A percentile compares a stretch with the other conserved stretches of the same genome.
Conservation (phyloP, 1,140 invertebrate genomes). For the Atta colombica region DNA sequence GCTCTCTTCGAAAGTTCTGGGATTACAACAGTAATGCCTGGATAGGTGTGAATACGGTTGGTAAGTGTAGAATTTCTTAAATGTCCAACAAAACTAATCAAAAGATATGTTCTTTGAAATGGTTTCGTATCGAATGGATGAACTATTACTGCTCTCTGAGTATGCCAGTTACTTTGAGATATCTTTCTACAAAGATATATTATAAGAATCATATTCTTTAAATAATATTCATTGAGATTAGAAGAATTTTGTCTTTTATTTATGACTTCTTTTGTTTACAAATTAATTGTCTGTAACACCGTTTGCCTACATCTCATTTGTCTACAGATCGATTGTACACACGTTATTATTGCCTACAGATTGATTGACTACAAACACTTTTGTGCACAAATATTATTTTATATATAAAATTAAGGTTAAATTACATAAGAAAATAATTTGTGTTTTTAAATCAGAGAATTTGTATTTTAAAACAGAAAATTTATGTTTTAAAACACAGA, state of each 20-base stretch:
- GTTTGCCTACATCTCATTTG: too few species aligned
- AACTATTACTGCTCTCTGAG: not conserved
- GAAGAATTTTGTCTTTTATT: not conserved
- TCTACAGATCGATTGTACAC: too few species aligned
- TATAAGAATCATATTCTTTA: not conserved
- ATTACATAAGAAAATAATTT: too few species aligned
- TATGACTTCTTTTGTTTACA: too few species aligned
- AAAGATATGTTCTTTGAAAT: not conserved
- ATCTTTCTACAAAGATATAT: not conserved
- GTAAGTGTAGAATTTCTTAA: constrained; percentile 21
- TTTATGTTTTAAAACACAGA: too few species aligned
- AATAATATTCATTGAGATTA: not conserved
- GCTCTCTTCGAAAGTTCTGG: constrained; percentile 25
- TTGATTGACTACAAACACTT: too few species aligned
- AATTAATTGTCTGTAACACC: too few species aligned
- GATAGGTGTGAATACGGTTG: constrained; percentile 24
- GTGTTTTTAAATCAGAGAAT: too few species aligned
- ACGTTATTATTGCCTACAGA: too few species aligned
- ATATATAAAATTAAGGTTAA: too few species aligned
- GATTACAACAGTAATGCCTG: constrained; percentile 45
- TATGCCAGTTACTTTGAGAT: not conserved
- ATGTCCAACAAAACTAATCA: constrained; percentile 12
- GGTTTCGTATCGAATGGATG: not conserved
- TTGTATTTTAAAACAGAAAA: too few species aligned
- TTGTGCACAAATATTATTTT: too few species aligned